A percentile compares a stretch with the other conserved stretches of the same genome.
Conservation (phyloP, 2,113 vertebrate species). For the Odontesthes bonariensis region DNA sequence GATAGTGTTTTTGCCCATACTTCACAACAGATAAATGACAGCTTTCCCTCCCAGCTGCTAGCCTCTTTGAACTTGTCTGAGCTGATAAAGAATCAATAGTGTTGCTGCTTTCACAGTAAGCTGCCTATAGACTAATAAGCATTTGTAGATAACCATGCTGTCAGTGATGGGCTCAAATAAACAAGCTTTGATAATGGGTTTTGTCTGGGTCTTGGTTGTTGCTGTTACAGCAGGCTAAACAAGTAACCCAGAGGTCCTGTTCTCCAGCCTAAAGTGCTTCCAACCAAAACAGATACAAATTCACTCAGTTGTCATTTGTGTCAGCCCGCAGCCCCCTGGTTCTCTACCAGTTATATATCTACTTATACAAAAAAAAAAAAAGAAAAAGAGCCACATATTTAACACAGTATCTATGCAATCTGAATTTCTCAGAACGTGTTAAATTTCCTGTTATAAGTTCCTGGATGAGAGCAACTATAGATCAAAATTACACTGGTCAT, state of each 20-base stretch:
- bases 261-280: not conserved
- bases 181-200: conserved; percentile 20
- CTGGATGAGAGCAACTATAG: too few relatives aligned
- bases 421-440: too few relatives aligned
- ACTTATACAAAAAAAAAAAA: too few relatives aligned
- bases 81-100: conserved; percentile 91
- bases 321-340: too few relatives aligned
- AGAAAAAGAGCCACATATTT: too few relatives aligned
- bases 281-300: too few relatives aligned
- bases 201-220: not conserved
- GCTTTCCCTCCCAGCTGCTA: conserved; percentile 67
- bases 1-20: conserved; percentile 47
- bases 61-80: conserved; percentile 72
- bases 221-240: not conserved
- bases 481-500: too few relatives aligned
- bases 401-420: too few relatives aligned
- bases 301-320: too few relatives aligned
- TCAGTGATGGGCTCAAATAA: conserved; percentile 6
- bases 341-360: too few relatives aligned
- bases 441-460: too few relatives aligned
- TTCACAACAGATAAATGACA: conserved; percentile 80
- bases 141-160: conserved; percentile 59
- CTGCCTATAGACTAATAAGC: conserved; percentile 19
- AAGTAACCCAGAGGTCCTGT: not conserved
- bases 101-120: conserved; percentile 61